phyloP scores from a whole-genome alignment of 30 jellyfish, hydroid and myxozoan genomes.

The Nemopilema nomurai region DNA sequence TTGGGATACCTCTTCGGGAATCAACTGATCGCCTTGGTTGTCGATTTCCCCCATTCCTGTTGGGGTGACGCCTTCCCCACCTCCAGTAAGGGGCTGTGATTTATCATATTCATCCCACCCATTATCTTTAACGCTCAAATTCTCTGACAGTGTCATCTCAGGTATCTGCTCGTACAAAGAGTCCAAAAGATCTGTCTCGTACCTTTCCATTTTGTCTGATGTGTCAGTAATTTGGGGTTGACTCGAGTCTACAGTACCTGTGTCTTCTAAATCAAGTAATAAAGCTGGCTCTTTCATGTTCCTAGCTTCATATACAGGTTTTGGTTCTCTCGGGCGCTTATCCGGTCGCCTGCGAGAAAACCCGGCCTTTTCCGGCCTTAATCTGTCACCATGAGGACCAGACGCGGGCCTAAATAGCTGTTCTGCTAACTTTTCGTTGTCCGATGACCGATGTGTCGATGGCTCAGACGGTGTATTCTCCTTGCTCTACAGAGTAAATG shows the following conservation, averaged over 20 bases:
- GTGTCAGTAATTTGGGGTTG: conserved; percentile 3
- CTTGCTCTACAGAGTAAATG: background rate
- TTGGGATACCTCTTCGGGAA: background rate
- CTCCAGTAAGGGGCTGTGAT: background rate
- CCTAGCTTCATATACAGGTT: background rate
- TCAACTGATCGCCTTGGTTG: background rate
- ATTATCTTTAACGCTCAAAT: no score
- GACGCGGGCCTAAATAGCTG: conserved; percentile 21
- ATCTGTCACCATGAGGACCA: background rate
- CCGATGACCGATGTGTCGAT: background rate
- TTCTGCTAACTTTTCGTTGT: conserved; percentile 36
- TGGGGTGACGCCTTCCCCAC: background rate
- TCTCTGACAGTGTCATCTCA: background rate
- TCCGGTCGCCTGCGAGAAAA: conserved; percentile 14
- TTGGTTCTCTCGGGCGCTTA: conserved; percentile 2
- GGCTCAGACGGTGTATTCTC: background rate
- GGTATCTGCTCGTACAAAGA: background rate
- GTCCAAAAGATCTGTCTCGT: background rate
- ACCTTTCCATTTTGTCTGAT: background rate
- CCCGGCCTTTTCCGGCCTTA: conserved; percentile 52
- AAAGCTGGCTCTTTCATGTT: background rate
- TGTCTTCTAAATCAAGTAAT: conserved; percentile 37
- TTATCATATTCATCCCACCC: background rate
- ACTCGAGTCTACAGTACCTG: conserved; percentile 19
- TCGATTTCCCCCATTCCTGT: background rate